Evolutionary conservation across 2,797 vertebrate species (phyloP), one percentile per base, ranked within the genome.

Genomic region (Rhodeus uyekii): DNA sequence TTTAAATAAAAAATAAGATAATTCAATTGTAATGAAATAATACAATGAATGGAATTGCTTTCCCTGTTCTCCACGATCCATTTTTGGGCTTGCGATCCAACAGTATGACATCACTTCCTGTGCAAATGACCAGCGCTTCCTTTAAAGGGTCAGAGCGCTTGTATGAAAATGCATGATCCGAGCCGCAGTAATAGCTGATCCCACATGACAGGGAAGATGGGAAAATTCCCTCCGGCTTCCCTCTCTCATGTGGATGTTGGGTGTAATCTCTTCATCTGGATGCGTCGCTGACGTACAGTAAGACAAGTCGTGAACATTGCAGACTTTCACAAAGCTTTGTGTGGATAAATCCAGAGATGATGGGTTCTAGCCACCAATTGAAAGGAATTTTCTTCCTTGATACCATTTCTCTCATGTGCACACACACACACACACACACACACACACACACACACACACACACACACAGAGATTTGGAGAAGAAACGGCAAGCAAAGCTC

Each of bases 91-190:
- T 38, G 22, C 5, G 2, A 73, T 24, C 71, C 71, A 53, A 53
- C 32, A 46, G 8, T 2, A 24, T 80, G 83, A 82, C 46, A 34
- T 82, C 69, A 72, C n/a, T 69, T 63, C 48, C 53, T 63, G 38
- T 19, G 19, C 69, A 75, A 78, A 84, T 42, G 78, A 42, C 38
- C 48, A 77, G 78, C 78, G 19, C 76, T 81, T 87, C 60, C 72
- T 74, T 68, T 82, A 88, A 84, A 75, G 78, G 84, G 46, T 32
- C 60, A 78, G 82, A 83, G 74, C 80, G 80, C 74, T 86, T 73
- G 76, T 48, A 75, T 65, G 58, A 60, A 81, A 87, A 88, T 84
- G 67, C 81, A 78, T 18, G 53, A 81, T 80, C 58, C 42, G 19
- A 39, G 73, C 63, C 67, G 71, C 50, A 44, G 71, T 83, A 79